phyloP scores from a whole-genome alignment of 2,797 vertebrate species.

The Danio tinwini region DNA sequence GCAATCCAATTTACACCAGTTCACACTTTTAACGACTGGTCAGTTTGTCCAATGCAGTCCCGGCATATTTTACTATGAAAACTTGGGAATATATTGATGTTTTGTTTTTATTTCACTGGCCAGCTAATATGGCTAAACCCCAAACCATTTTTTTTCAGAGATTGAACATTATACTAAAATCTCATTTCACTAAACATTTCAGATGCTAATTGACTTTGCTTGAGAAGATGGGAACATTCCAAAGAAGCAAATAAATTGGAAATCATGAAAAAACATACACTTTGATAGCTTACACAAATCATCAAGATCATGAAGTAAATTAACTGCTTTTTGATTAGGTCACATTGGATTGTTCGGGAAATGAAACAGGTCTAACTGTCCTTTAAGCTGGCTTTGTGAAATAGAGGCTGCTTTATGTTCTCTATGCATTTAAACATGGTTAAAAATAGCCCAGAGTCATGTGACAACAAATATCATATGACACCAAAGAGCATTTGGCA shows the following conservation, averaged over 20 bases:
- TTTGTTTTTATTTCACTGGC: neutral
- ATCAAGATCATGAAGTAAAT: neutral
- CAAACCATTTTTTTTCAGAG: neutral
- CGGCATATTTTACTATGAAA: constrained; percentile 15
- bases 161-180: constrained; percentile 11
- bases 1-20: constrained; percentile 5
- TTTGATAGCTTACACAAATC: neutral
- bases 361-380: neutral
- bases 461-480: constrained; percentile 32
- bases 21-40: constrained; percentile 25
- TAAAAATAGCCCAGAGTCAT: constrained; percentile 35
- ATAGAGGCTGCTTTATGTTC: neutral
- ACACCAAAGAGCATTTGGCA: constrained; percentile 24
- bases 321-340: neutral
- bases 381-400: neutral
- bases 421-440: constrained; percentile 15
- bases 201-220: neutral
- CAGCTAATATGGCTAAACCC: neutral
- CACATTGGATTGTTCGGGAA: neutral
- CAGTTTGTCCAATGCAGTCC: neutral
- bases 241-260: neutral
- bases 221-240: constrained; percentile 12
- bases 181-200: constrained; percentile 1
- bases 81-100: neutral
- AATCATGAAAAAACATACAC: neutral